Base-by-base conservation (phyloP, 2,888 invertebrate species). In the Mesorhabditis spiculigera region DNA sequence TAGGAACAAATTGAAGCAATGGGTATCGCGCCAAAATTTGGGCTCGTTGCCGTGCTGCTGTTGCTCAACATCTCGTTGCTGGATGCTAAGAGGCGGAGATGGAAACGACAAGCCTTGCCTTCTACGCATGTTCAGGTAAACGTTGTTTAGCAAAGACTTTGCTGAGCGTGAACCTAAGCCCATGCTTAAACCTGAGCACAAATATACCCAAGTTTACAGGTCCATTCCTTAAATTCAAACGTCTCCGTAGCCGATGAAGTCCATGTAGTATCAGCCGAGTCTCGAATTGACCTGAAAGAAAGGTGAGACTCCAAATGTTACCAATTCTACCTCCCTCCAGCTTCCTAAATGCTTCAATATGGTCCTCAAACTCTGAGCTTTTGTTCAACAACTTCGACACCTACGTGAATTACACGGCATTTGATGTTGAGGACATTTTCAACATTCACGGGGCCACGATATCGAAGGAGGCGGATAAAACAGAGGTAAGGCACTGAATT, bases 351-450 rank as follows among this genome's bases (percentile, higher is more conserved):
- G 58, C 58, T 50, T 50, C 58, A n/a, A 50, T 50, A 50, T 50
- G 58, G 58, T 50, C 58, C 10, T 13, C 8, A 13, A 13, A 10
- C 58, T 50, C 58, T 13, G 58, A 50, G n/a, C n/a, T 50, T 1
- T n/a, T 50, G 10, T 50, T 50, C n/a, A n/a, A 50, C 58, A 50
- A 50, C n/a, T 50, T 50, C n/a, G 58, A 50, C 58, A 50, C 58
- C n/a, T 50, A 50, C 3, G 58, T 50, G 58, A 50, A 50, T 50
- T 50, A 50, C 58, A 50, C 58, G 58, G 58, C 58, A 13, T n/a
- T 50, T 3, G n/a, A 50, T 50, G 58, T 50, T 50, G 58, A 50
- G 58, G 58, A 50, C n/a, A 50, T 50, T 50, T 50, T 50, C 58
- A 10, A 50, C 58, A 50, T 50, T n/a, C 58, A 50, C 8, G 8